Base-by-base conservation (phyloP, 2,888 invertebrate genomes). In the Geotrupes spiniger region DNA sequence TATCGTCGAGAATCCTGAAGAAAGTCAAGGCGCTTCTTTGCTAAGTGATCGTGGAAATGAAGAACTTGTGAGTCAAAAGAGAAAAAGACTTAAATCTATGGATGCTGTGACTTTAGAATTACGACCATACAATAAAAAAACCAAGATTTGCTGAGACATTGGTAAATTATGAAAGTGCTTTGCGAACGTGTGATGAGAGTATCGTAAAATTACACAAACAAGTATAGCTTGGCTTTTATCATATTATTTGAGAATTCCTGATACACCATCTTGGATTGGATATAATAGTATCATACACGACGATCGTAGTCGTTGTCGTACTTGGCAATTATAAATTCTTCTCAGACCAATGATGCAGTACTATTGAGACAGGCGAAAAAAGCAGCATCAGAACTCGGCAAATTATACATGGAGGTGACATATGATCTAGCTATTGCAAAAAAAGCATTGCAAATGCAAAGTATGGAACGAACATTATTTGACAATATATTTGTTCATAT, bases 251-350 rank as follows among this genome's bases (percentile, higher is more conserved):
- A 2, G 56, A n/a, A 45, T 52, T 28, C 15, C 46, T 28, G 36
- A 50, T 8, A 57, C 52, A n/a, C 56, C 56, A n/a, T n/a, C n/a
- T n/a, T 59, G 59, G 56, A 46, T 49, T 8, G 59, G 53, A 6
- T 59, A 29, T 45, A 52, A 58, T 33, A 48, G 49, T 2, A 39
- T 41, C 42, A 47, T 58, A 38, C 28, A 43, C 9, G 42, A 33
- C 17, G 57, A 59, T 21, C 6, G 11, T 57, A 63, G 52, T 57
- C 48, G 36, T 43, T 60, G 27, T 41, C 42, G 15, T 63, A 63
- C 42, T 39, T 63, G 25, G 53, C 59, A 8, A 52, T 36, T 40
- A 63, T 63, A 10, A 62, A 63, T 48, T 21, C 44, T 33, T 53
- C 61, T 36, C 60, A 57, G n/a, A 61, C 62, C 17, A 42, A 56